Evolutionary conservation across 2,888 invertebrate genomes (phyloP), one percentile per base, ranked within the genome.

Genomic region (Ferdinandea cuprea): DNA sequence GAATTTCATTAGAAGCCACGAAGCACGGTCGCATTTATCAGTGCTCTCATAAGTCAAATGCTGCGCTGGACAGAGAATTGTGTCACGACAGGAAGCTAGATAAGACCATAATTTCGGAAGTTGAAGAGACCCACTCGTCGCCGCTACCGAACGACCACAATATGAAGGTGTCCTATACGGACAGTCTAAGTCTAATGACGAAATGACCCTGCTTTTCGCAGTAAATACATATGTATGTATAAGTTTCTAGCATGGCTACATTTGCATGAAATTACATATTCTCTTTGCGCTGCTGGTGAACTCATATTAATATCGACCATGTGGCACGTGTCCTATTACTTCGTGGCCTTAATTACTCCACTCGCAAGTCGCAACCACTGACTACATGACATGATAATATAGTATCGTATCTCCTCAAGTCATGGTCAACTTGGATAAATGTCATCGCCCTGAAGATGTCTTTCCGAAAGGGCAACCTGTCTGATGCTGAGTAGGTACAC

Each of bases 21-120:
- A 68, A 79, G 50, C 69, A 71, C 59, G 59, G 48, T 59, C 61
- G 61, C 61, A 63, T 83, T 83, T 83, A 83, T 83, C 83, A 83
- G 37, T 73, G 66, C 72, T 63, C 78, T 42, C 85, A 85, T 85
- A 86, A 85, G 86, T 85, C 86, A 86, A 85, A 85, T 85, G 68
- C 77, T 21, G 44, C 42, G 37, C 88, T 88, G 89, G 88, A 90
- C 89, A 89, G 89, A 89, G 90, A 89, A 90, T 89, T 90, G 88
- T 89, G 88, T 89, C 90, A 91, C 91, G 90, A 91, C 90, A 91
- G 90, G 90, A 91, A 91, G 87, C 89, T 86, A 90, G 90, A 90
- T 91, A 90, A 90, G 91, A 89, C 87, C 89, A 89, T 90, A 90
- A 90, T 89, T 88, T 88, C 89, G 79, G 85, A 85, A 80, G 81